Percentiles rank a stretch among this genome's conserved stretches.
These are phyloP conservation scores for Cettia cetti DNA, from an alignment of 2,113 vertebrate genomes.

Conservation along the genomic window DNA sequence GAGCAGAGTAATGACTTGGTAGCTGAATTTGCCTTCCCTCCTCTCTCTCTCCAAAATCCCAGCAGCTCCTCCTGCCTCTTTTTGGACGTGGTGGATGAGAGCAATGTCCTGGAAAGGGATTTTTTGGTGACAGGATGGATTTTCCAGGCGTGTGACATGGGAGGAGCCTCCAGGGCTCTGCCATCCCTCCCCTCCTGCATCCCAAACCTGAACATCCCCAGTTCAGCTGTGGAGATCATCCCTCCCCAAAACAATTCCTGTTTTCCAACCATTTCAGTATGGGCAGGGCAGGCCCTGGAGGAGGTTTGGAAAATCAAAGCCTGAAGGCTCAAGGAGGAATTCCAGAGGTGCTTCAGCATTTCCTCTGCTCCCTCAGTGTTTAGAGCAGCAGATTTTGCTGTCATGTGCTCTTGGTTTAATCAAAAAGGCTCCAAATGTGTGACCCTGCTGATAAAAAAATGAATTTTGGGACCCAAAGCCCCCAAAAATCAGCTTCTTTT, in stretches of 20 bases:
- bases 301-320: background rate
- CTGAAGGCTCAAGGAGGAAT: background rate
- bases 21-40: background rate
- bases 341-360: conserved; percentile 8
- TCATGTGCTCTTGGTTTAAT: conserved; percentile 1
- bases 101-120: background rate
- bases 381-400: background rate
- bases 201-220: background rate
- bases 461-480: background rate
- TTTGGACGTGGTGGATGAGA: background rate
- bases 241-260: background rate
- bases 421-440: conserved; percentile 6
- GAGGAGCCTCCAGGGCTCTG: background rate
- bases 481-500: background rate
- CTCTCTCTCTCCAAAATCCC: background rate
- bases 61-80: background rate
- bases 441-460: conserved; percentile 24
- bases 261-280: background rate
- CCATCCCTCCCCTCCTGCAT: background rate
- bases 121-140: background rate
- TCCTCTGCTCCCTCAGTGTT: background rate
- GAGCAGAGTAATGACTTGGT: background rate
- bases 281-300: too few species aligned
- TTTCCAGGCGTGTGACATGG: background rate
- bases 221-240: background rate